These are phyloP conservation scores for Aleiodes leptofemur DNA, from an alignment of 2,888 invertebrate species.

Conservation along the genomic window DNA sequence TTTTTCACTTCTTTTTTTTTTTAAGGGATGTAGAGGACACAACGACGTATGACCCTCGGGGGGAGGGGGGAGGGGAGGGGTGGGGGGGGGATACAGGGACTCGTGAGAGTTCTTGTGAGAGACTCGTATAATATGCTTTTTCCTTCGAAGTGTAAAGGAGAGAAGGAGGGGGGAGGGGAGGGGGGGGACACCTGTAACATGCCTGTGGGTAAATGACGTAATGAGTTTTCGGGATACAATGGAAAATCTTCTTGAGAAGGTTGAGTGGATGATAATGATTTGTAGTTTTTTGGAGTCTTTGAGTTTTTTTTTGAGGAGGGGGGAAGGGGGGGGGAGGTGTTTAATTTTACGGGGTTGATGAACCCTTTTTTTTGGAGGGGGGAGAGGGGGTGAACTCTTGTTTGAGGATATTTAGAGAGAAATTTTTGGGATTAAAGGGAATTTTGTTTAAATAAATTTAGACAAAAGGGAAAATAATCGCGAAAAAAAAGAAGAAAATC, in stretches of 20 bases:
- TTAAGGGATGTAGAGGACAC: slow-evolving; percentile 36
- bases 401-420: too few species aligned
- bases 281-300: not conserved
- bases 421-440: too few species aligned
- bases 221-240: slow-evolving; percentile 35
- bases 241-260: slow-evolving; percentile 5
- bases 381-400: too few species aligned
- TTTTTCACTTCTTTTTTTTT: slow-evolving; percentile 40
- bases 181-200: slow-evolving; percentile 39
- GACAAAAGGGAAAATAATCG: not conserved
- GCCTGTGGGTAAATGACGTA: slow-evolving; percentile 37
- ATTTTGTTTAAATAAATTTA: not conserved
- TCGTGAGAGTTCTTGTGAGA: slow-evolving; percentile 42
- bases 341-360: not conserved
- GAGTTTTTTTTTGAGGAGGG: not conserved
- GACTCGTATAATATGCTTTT: slow-evolving; percentile 51
- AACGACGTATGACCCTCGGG: slow-evolving; percentile 44
- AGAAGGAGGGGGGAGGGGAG: slow-evolving; percentile 31
- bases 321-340: too few species aligned
- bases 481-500: not conserved
- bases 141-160: slow-evolving; percentile 46
- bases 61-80: too few species aligned
- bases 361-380: too few species aligned
- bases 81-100: slow-evolving; percentile 36
- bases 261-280: slow-evolving; percentile 8